Conservation (phyloP, 2,797 vertebrate species). For the Phoebastria nigripes region DNA sequence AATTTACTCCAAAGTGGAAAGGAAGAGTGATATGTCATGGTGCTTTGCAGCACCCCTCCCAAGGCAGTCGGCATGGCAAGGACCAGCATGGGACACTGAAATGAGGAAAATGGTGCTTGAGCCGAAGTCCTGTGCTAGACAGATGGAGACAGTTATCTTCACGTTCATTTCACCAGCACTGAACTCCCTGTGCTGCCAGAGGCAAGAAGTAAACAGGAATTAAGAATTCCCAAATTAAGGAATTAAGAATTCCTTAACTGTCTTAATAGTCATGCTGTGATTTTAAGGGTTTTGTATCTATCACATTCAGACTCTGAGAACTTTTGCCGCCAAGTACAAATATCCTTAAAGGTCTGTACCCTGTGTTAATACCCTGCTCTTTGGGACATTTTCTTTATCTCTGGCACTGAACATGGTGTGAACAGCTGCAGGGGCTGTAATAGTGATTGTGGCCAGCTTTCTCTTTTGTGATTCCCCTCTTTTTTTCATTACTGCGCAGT, state of each 20-base stretch:
- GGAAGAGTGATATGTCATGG: neutral
- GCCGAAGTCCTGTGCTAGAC: neutral
- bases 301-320: neutral
- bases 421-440: slow-evolving; percentile 43
- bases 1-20: neutral
- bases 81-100: neutral
- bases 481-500: neutral
- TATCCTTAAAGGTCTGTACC: neutral
- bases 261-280: neutral
- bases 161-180: neutral
- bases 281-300: neutral
- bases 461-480: neutral
- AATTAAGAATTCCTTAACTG: neutral
- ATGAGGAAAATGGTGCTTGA: neutral
- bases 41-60: neutral
- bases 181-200: neutral
- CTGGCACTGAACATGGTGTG: neutral
- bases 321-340: neutral
- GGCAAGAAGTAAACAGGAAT: neutral
- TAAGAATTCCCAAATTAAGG: neutral
- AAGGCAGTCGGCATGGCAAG: neutral
- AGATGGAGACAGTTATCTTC: neutral
- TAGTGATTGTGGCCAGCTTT: neutral
- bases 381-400: slow-evolving; percentile 28
- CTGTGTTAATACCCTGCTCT: neutral